Percentiles rank a stretch among this genome's conserved stretches.
These are phyloP conservation scores for Mesodorylaimus sp. DNA, from an alignment of 2,888 invertebrate genomes.

Conservation along the genomic window DNA sequence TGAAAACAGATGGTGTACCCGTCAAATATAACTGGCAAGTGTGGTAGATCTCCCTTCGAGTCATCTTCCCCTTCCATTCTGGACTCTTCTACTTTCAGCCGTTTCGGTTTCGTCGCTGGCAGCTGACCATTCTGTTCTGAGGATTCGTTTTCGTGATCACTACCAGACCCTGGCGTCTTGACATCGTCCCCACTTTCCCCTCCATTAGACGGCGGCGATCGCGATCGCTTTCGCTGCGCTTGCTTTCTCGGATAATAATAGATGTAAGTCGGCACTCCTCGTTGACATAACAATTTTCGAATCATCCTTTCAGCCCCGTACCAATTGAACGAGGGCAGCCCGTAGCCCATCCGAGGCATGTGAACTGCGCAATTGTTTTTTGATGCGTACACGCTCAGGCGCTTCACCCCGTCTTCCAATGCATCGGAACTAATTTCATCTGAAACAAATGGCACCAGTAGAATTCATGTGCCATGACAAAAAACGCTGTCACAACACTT, in stretches of 20 bases:
- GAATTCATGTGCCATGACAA: not conserved
- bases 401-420: not conserved
- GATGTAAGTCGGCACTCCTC: constrained; percentile 30
- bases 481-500: not conserved
- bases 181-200: not conserved
- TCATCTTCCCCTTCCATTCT: too few relatives aligned
- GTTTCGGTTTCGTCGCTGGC: not conserved
- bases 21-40: too few relatives aligned
- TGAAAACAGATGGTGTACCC: too few relatives aligned
- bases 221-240: not conserved
- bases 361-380: constrained; percentile 22
- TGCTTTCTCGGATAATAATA: constrained; percentile 17
- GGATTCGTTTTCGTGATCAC: not conserved
- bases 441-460: too few relatives aligned
- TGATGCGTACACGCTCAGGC: constrained; percentile 3
- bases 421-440: not conserved
- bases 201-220: not conserved
- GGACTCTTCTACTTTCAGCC: not conserved
- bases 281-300: constrained; percentile 28
- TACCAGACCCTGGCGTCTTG: not conserved
- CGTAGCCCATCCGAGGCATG: constrained; percentile 32
- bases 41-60: too few relatives aligned
- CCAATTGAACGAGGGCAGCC: constrained; percentile 33
- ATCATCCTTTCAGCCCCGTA: constrained; percentile 33
- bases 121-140: not conserved